Conservation (phyloP, 2,113 vertebrate species). For the Sander lucioperca region DNA sequence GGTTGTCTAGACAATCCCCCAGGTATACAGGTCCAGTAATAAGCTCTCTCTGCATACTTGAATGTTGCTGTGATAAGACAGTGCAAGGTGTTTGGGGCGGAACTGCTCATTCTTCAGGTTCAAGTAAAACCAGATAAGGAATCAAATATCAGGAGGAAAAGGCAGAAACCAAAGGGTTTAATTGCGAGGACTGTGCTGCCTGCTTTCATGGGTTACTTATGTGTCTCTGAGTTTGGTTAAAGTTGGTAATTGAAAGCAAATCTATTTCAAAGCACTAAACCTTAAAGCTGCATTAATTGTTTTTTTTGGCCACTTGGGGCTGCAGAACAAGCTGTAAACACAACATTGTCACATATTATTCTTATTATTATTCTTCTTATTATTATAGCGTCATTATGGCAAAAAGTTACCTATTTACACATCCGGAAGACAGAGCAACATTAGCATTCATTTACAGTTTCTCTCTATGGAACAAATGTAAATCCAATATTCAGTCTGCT, state of each 20-base stretch:
- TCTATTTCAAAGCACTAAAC: neutral
- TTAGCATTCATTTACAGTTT: neutral
- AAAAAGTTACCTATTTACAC: neutral
- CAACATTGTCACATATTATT: neutral
- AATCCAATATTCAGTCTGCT: neutral
- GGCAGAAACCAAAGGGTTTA: neutral
- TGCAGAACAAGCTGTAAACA: neutral
- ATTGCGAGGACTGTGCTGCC: neutral
- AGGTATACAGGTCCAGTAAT: constrained; percentile 43
- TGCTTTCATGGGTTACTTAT: neutral
- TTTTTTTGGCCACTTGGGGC: neutral
- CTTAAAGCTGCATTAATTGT: neutral
- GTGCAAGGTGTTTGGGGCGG: neutral
- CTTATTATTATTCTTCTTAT: too few relatives aligned
- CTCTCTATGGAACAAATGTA: neutral
- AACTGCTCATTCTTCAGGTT: constrained; percentile 35
- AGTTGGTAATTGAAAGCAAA: neutral
- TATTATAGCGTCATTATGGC: too few relatives aligned
- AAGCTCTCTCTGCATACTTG: constrained; percentile 21
- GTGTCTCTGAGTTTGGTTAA: neutral
- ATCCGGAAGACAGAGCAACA: neutral
- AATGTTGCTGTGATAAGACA: constrained; percentile 35
- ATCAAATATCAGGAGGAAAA: constrained; percentile 24
- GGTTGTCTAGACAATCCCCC: constrained; percentile 19
- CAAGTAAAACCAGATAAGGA: constrained; percentile 34